Conservation (phyloP, 2,888 invertebrate species). For the Amphimallon solstitiale region DNA sequence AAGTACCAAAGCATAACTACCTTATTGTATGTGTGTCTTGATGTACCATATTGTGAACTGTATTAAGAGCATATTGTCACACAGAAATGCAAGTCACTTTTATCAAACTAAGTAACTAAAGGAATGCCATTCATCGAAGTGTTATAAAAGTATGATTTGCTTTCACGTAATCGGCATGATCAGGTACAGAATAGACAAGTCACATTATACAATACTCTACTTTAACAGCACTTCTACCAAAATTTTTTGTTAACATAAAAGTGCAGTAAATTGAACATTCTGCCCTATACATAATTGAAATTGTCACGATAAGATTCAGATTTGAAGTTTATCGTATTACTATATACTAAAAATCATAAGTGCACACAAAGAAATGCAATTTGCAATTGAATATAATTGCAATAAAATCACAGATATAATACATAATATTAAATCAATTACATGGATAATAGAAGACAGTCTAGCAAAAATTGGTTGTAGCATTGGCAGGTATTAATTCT, state of each 20-base stretch:
- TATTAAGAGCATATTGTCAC: too few species aligned
- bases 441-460: not conserved
- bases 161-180: not conserved
- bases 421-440: conserved; percentile 16
- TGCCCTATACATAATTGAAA: not conserved
- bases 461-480: conserved; percentile 13
- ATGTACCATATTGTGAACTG: too few species aligned
- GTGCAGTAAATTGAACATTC: too few species aligned
- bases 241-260: too few species aligned
- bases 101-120: not conserved
- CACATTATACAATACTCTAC: not conserved
- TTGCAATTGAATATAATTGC: conserved; percentile 5
- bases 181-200: not conserved
- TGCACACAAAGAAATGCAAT: conserved; percentile 1
- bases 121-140: not conserved
- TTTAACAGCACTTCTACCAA: too few species aligned
- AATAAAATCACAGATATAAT: not conserved
- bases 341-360: too few species aligned
- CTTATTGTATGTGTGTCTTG: too few species aligned
- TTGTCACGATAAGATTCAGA: not conserved
- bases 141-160: not conserved
- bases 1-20: not conserved
- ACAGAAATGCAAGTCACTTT: conserved; percentile 16
- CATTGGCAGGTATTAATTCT: conserved; percentile 13
- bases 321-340: not conserved